Percentiles rank a stretch among this genome's conserved stretches.
These are phyloP conservation scores for Cryptoprocta ferox DNA, from an alignment of 2,797 vertebrate species.

Conservation along the genomic window DNA sequence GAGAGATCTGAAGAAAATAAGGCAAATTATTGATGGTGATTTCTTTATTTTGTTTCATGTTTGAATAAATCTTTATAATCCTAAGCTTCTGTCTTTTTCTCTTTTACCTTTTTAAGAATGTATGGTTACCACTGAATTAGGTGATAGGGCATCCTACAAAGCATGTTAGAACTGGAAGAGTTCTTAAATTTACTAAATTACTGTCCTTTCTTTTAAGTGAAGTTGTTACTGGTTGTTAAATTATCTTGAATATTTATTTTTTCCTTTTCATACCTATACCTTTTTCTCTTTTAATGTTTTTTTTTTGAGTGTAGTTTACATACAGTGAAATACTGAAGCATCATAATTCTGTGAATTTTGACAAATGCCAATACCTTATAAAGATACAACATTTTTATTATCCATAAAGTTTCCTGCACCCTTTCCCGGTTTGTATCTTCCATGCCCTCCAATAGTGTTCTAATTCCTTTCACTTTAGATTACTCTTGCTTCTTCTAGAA, in stretches of 20 bases:
- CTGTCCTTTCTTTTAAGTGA: neutral
- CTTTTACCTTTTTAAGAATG: neutral
- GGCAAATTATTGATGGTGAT: neutral
- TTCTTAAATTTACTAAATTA: neutral
- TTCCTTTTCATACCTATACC: neutral
- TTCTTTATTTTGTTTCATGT: neutral
- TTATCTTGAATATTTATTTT: neutral
- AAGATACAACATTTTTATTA: neutral
- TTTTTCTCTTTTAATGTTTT: neutral
- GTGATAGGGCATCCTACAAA: neutral
- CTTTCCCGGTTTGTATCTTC: neutral
- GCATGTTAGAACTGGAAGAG: neutral
- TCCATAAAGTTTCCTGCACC: neutral
- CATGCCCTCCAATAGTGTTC: neutral
- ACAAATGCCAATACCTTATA: neutral
- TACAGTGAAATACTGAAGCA: neutral
- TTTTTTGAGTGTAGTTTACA: neutral
- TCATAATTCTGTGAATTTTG: neutral
- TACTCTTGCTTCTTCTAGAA: neutral
- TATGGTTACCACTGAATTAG: neutral
- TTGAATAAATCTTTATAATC: neutral
- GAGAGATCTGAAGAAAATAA: neutral
- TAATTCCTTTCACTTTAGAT: neutral
- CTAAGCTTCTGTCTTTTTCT: neutral
- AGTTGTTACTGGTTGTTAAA: neutral